These are phyloP conservation scores for Agrochola macilenta DNA, from an alignment of 2,888 invertebrate species.

Conservation along the genomic window DNA sequence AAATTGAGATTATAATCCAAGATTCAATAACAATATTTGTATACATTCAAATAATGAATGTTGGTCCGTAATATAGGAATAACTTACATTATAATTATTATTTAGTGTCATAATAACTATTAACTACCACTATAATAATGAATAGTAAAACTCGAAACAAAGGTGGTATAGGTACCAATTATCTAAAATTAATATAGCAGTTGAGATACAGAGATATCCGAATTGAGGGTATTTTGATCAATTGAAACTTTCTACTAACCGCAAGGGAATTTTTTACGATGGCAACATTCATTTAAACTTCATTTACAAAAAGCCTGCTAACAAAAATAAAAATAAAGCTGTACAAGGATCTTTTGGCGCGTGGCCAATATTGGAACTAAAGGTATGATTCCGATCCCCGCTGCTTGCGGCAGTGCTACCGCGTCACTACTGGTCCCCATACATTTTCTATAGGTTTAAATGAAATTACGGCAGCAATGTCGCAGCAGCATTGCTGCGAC, in stretches of 20 bases:
- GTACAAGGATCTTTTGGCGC: neutral
- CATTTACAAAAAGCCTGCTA: neutral
- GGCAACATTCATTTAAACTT: neutral
- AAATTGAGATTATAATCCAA: slow-evolving; percentile 65
- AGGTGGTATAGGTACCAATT: neutral
- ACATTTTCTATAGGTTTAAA: too few species aligned
- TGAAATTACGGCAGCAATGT: too few species aligned
- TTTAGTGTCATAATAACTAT: slow-evolving; percentile 47
- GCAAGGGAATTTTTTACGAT: neutral
- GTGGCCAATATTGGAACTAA: neutral
- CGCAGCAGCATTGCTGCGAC: too few species aligned
- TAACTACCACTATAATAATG: slow-evolving; percentile 15
- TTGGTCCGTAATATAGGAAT: slow-evolving; percentile 46
- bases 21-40: slow-evolving; percentile 36
- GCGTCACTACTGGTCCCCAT: too few species aligned
- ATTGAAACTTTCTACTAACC: neutral
- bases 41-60: slow-evolving; percentile 60
- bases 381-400: too few species aligned
- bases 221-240: neutral
- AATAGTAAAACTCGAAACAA: neutral
- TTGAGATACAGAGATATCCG: neutral
- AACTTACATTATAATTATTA: slow-evolving; percentile 37
- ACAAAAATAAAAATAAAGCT: neutral
- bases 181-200: neutral
- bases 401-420: too few species aligned